phyloP scores from a whole-genome alignment of 2,113 vertebrate genomes.

The Gallinago media region DNA sequence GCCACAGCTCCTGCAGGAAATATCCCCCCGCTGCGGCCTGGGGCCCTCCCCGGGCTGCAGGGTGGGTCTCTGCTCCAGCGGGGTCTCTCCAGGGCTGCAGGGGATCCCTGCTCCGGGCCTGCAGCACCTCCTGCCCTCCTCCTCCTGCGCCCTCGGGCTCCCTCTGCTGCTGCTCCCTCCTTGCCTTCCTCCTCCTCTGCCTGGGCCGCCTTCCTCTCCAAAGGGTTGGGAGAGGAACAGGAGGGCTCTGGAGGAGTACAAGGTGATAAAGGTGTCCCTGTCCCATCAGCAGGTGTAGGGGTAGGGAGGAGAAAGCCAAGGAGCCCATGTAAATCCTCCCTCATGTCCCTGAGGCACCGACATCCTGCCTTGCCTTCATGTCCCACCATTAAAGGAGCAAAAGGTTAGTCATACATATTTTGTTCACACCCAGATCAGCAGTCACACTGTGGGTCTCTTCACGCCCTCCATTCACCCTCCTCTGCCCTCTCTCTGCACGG shows the following conservation, averaged over 20 bases:
- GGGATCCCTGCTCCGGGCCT: neutral
- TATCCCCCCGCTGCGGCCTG: too few relatives aligned
- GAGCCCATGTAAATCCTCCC: neutral
- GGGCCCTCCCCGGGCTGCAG: neutral
- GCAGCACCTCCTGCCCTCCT: too few relatives aligned
- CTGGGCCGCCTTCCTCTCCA: too few relatives aligned
- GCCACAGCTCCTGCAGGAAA: neutral
- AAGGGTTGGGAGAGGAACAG: neutral
- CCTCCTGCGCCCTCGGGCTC: too few relatives aligned
- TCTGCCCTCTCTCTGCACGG: neutral
- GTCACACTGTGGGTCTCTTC: fast-evolving
- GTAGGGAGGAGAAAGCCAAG: neutral
- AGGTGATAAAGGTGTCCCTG: neutral
- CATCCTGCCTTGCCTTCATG: neutral
- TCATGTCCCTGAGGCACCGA: neutral
- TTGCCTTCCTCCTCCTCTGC: too few relatives aligned
- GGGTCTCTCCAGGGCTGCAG: neutral
- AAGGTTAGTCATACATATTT: neutral
- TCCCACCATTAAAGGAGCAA: neutral
- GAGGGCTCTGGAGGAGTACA: neutral
- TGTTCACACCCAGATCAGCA: neutral
- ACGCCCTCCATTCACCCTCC: neutral
- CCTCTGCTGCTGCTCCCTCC: too few relatives aligned
- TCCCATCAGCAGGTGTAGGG: neutral
- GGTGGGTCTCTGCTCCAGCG: neutral